Evolutionary conservation across 2,888 invertebrate genomes (phyloP).

Genomic region (Desoria tigrina): DNA sequence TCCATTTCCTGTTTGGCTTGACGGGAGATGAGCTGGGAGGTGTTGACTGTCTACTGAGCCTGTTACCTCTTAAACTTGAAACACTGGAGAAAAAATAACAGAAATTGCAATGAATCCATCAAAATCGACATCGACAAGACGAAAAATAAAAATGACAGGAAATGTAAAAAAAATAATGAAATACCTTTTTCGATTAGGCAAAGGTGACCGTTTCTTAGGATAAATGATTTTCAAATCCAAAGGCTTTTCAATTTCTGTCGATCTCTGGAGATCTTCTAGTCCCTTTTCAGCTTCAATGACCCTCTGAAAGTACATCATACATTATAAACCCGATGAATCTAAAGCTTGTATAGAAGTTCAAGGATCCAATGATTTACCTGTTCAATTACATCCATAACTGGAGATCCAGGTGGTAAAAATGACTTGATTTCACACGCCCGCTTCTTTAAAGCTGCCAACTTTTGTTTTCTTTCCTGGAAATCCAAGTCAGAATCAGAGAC

Average conservation of each 20-base stretch:
- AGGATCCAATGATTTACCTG: too few relatives aligned
- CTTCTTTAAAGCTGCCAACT: slow-evolving; percentile 50
- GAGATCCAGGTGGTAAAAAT: slow-evolving; percentile 51
- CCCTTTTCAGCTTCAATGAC: slow-evolving; percentile 52
- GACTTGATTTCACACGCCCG: slow-evolving; percentile 50
- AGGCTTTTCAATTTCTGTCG: slow-evolving; percentile 16
- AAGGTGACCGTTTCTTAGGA: slow-evolving; percentile 46
- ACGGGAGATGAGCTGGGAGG: slow-evolving; percentile 1
- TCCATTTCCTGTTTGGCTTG: slow-evolving; percentile 40
- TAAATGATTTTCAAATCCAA: slow-evolving; percentile 51
- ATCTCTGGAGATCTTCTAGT: slow-evolving; percentile 43
- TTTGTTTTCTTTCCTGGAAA: slow-evolving; percentile 46
- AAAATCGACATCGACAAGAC: not conserved
- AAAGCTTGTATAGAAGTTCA: too few relatives aligned
- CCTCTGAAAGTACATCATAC: too few relatives aligned
- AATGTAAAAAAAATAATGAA: slow-evolving; percentile 19
- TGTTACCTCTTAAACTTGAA: too few relatives aligned
- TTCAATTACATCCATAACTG: slow-evolving; percentile 49
- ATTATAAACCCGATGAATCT: too few relatives aligned
- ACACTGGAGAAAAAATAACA: not conserved
- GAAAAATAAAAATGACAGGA: slow-evolving; percentile 1
- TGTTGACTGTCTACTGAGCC: slow-evolving; percentile 9
- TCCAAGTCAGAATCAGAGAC: slow-evolving; percentile 53
- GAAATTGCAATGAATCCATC: too few relatives aligned
- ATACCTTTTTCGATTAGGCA: slow-evolving; percentile 33